phyloP scores from a whole-genome alignment of 1,140 invertebrate genomes.

The Drosophila mojavensis region DNA sequence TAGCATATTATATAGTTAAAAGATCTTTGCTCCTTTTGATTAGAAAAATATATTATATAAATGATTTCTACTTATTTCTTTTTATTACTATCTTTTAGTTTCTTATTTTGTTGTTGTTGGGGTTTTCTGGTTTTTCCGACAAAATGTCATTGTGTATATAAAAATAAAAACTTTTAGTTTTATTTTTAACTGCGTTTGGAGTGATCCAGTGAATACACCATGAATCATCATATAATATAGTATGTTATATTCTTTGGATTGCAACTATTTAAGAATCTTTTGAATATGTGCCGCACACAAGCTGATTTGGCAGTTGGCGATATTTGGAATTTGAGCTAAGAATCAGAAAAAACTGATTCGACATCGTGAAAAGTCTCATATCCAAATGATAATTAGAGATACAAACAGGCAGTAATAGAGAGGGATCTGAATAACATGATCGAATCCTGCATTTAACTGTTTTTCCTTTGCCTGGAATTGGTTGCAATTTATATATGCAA shows the following conservation, averaged over 20 bases:
- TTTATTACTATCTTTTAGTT: constrained; percentile 12
- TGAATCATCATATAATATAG: constrained; percentile 12
- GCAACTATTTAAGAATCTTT: constrained; percentile 37
- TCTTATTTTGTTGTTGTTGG: neutral
- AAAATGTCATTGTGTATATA: constrained; percentile 52
- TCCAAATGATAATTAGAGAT: neutral
- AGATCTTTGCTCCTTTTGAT: constrained; percentile 84
- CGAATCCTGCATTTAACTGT: neutral
- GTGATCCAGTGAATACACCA: constrained; percentile 37
- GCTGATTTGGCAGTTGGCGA: constrained; percentile 36
- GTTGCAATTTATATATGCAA: constrained; percentile 1
- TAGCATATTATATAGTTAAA: constrained; percentile 83
- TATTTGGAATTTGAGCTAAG: constrained; percentile 27
- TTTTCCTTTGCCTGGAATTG: neutral
- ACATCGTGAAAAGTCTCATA: neutral
- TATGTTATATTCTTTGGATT: constrained; percentile 47
- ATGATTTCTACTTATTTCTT: neutral
- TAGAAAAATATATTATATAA: constrained; percentile 48
- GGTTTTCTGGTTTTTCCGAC: constrained; percentile 11
- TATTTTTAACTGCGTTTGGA: constrained; percentile 26
- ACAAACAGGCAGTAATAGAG: neutral
- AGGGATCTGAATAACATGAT: too few species aligned
- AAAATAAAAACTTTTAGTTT: constrained; percentile 50
- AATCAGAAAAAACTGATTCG: constrained; percentile 5
- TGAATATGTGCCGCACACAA: constrained; percentile 22